These are phyloP conservation scores for Hydractinia echinata DNA, from an alignment of 30 jellyfish, hydroid and myxozoan species.

Conservation along the genomic window DNA sequence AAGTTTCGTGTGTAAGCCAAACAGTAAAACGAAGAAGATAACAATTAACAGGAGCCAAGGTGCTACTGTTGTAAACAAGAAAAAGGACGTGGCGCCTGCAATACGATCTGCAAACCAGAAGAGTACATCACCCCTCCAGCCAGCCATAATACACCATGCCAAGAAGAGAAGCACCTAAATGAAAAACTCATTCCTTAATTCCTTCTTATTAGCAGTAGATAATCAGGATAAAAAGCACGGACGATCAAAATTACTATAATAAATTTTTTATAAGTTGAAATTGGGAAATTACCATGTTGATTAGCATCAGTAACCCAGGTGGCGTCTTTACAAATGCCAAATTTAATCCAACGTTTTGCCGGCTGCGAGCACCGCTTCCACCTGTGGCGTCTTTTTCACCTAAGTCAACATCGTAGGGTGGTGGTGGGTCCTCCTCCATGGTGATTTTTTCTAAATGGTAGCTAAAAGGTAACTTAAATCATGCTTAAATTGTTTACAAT, in stretches of 20 bases:
- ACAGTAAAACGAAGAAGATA: conserved; percentile 9
- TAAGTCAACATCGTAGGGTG: no score
- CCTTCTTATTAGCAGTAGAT: no score
- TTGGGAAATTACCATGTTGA: neutral
- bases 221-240: no score
- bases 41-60: conserved; percentile 21
- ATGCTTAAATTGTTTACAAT: no score
- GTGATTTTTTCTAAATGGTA: no score
- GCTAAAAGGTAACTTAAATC: no score
- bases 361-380: no score
- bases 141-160: conserved; percentile 28
- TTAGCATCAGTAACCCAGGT: neutral
- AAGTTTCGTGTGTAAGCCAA: conserved; percentile 4
- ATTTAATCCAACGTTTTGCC: neutral
- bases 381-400: no score
- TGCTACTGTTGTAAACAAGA: conserved; percentile 13
- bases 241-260: no score
- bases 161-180: conserved; percentile 9
- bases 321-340: conserved; percentile 11
- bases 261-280: no score
- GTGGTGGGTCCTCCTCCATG: no score
- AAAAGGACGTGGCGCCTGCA: conserved; percentile 5
- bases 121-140: conserved; percentile 24
- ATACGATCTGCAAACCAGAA: neutral
- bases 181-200: no score